These are phyloP conservation scores for Drosophila hydei DNA, from an alignment of 1,140 invertebrate genomes.

Conservation along the genomic window DNA sequence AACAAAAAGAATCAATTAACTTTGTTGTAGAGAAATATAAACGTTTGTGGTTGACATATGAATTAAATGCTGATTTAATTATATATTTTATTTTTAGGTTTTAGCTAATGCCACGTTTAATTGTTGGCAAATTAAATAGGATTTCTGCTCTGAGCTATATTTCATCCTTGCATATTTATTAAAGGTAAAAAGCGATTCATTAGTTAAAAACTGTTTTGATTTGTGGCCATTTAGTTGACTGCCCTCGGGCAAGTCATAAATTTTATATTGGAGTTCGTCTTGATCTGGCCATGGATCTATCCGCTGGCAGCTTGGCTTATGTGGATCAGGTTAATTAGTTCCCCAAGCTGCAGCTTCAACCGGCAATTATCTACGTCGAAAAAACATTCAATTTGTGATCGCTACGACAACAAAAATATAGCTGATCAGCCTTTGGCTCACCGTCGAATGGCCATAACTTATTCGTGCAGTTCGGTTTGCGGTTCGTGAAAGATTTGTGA, in stretches of 20 bases:
- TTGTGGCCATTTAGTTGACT: slow-evolving; percentile 68
- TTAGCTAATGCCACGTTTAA: too few relatives aligned
- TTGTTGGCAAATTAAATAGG: neutral
- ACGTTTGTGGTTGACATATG: slow-evolving; percentile 5
- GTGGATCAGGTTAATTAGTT: slow-evolving; percentile 77
- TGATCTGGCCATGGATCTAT: slow-evolving; percentile 39
- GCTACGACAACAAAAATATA: slow-evolving; percentile 21
- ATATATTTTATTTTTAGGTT: too few relatives aligned
- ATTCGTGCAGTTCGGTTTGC: slow-evolving; percentile 2
- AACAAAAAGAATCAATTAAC: too few relatives aligned
- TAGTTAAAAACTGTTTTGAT: slow-evolving; percentile 74
- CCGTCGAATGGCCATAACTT: slow-evolving; percentile 32
- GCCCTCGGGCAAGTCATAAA: slow-evolving; percentile 31
- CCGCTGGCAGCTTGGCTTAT: slow-evolving; percentile 50
- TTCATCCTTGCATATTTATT: neutral
- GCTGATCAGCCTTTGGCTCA: slow-evolving; percentile 27
- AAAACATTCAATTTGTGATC: slow-evolving; percentile 64
- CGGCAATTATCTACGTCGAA: slow-evolving; percentile 54
- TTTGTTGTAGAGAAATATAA: slow-evolving; percentile 40
- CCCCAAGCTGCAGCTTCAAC: slow-evolving; percentile 32
- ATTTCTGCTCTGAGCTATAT: slow-evolving; percentile 24
- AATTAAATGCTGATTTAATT: too few relatives aligned
- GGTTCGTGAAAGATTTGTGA: slow-evolving; percentile 39
- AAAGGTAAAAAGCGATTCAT: slow-evolving; percentile 45
- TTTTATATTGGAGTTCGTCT: slow-evolving; percentile 7